Base-by-base conservation (phyloP, 1,140 invertebrate genomes). In the Drosophila asahinai region DNA sequence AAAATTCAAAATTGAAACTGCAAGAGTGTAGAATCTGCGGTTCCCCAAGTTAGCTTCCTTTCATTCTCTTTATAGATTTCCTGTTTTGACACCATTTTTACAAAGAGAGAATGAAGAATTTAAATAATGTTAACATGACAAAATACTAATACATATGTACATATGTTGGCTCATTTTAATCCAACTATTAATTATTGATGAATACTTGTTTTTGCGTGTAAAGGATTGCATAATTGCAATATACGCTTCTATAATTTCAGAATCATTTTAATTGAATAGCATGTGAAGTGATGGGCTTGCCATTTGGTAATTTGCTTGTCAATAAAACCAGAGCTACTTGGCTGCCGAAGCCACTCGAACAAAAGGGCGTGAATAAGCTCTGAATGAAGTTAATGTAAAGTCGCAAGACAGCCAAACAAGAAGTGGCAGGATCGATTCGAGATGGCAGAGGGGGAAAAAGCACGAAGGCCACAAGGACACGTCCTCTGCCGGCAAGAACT, bases 231-330 rank as follows among this genome's bases (percentile, higher is more conserved):
- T 12, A 80, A 80, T 33, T 73, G 49, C 64, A 57, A 72, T 55
- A 49, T 43, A 36, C 36, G 6, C 47, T 63, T 59, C n/a, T 54
- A 59, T 64, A 25, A 22, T 40, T 82, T 70, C 17, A 1, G 40
- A 65, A 12, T 38, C 12, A 30, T 65, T 72, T 67, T 89, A 89
- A 89, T 87, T 87, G 65, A 89, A 75, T 75, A 65, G 36, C 49
- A 71, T 49, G 19, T 25, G 36, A 38, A 55, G 51, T 59, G 45
- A 59, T 57, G 45, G 61, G 47, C 74, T 77, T 55, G 70, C 55
- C 66, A 71, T 67, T 86, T 76, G 36, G 58, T 33, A 54, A 63
- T 70, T 73, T 77, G 27, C 14, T 55, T 67, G 30, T 55, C 62
- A 71, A 65, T 70, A 64, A 27, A 48, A 36, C 15, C 43, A 30